Percentiles rank a stretch among this genome's conserved stretches.
These are phyloP conservation scores for Coremacera marginata DNA, from an alignment of 2,888 invertebrate species.

Conservation along the genomic window DNA sequence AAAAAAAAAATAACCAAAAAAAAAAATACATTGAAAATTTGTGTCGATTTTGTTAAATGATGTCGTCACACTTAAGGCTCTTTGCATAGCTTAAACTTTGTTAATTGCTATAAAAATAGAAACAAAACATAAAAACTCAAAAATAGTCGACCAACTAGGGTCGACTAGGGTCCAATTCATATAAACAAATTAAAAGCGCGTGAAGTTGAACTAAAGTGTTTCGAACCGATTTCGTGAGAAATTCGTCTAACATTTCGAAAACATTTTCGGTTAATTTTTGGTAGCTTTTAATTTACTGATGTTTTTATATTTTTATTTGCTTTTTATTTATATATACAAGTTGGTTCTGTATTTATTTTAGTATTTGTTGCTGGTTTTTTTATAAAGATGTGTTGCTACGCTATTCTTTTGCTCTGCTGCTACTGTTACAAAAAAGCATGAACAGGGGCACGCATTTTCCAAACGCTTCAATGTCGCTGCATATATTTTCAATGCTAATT, in stretches of 20 bases:
- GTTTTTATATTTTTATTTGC: background rate
- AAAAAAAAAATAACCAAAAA: background rate
- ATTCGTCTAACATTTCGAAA: background rate
- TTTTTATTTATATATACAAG: background rate
- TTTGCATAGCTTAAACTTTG: background rate
- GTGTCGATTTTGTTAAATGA: slow-evolving; percentile 14
- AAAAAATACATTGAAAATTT: slow-evolving; percentile 18
- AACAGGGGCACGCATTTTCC: background rate
- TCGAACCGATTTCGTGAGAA: background rate
- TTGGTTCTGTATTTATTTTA: background rate
- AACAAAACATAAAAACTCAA: background rate
- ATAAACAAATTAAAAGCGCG: background rate
- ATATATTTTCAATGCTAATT: slow-evolving; percentile 44
- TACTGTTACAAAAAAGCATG: background rate
- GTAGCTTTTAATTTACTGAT: background rate
- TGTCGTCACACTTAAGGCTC: background rate
- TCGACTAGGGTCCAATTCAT: background rate
- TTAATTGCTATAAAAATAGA: background rate
- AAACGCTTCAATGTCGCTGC: background rate
- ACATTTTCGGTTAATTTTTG: background rate
- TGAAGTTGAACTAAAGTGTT: background rate
- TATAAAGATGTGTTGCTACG: background rate
- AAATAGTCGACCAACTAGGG: background rate
- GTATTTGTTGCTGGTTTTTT: background rate
- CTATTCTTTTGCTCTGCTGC: background rate